Percentiles rank a stretch among this genome's conserved stretches.
Conservation (phyloP, 2,797 vertebrate genomes). For the Leptoclinus maculatus region DNA sequence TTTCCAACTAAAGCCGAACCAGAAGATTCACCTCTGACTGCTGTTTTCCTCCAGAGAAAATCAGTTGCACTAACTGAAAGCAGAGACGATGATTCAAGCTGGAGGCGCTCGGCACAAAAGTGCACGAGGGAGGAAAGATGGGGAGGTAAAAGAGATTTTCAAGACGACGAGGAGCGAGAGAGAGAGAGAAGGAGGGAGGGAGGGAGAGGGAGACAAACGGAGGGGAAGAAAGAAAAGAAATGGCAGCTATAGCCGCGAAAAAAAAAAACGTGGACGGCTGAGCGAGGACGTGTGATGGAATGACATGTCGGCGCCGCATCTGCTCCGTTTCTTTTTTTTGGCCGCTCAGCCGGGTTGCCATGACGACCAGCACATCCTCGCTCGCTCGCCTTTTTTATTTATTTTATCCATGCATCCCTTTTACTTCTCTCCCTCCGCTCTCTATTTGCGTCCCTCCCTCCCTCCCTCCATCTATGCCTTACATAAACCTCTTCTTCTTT, state of each 20-base stretch:
- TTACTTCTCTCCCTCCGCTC: neutral
- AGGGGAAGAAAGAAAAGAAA: constrained; percentile 24
- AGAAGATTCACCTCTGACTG: neutral
- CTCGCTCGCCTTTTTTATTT: constrained; percentile 30
- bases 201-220: neutral
- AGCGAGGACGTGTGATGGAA: constrained; percentile 63
- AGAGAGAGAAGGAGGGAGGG: neutral
- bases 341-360: constrained; percentile 71
- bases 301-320: constrained; percentile 69
- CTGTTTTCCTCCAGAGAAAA: constrained; percentile 18
- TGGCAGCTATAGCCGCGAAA: constrained; percentile 11
- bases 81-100: constrained; percentile 61
- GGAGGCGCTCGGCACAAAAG: constrained; percentile 46
- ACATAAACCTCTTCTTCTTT: constrained; percentile 71
- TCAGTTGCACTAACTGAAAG: constrained; percentile 38
- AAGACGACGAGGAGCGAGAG: constrained; percentile 39
- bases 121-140: constrained; percentile 24
- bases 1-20: neutral
- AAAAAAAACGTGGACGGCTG: constrained; percentile 12
- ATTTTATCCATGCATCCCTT: constrained; percentile 14
- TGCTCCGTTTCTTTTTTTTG: constrained; percentile 48
- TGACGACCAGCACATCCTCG: constrained; percentile 67
- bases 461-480: constrained; percentile 52
- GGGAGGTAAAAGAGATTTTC: constrained; percentile 34
- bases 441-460: constrained; percentile 21